Base-by-base conservation (phyloP, 64 coral and sea anemone genomes). In the Actinia equina region DNA sequence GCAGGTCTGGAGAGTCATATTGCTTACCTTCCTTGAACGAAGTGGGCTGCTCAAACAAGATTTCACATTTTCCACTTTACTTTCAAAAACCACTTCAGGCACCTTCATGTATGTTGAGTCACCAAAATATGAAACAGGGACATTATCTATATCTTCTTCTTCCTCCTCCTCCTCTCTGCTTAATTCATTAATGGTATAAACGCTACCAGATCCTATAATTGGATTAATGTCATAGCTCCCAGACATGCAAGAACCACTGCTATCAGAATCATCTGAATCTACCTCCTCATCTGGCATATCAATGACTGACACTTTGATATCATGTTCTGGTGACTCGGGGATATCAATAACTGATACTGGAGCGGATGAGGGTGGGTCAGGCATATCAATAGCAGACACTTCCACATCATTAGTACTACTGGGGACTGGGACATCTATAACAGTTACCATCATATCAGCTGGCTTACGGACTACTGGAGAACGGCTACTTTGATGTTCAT, bases 321-420 rank as follows among this genome's bases (percentile, higher is more conserved):
- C 90, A 92, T 42, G 80, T 0, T 92, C 91, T 43, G 62, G 51
- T 45, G 87, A 74, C 59, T 89, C 94, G 9, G 94, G 94, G 20
- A 97, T 90, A 60, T 97, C 94, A 51, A 97, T 97, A 12, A 93
- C 91, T 43, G 94, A 97, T 22, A 97, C 88, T 54, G 91, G 85
- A 7, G 86, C 67, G 10, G 77, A 62, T 23, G 86, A n/a, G 46
- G 85, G 85, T 59, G 90, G 45, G 74, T 53, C 86, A 19, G 91
- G 91, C 9, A 88, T 41, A 44, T 92, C 91, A 88, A 92, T 92
- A 26, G 86, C 91, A 5, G 91, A 92, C 46, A 92, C 64, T 52
- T 92, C 86, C 6, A 92, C 12, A 54, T 92, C 91, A 30, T 65
- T 61, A 67, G 90, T 70, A n/a, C 49, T 87, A 42, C 67, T 26